Evolutionary conservation across 1,140 invertebrate species (phyloP), one percentile per base, ranked within the genome.

Genomic region (Whitmania pigra): DNA sequence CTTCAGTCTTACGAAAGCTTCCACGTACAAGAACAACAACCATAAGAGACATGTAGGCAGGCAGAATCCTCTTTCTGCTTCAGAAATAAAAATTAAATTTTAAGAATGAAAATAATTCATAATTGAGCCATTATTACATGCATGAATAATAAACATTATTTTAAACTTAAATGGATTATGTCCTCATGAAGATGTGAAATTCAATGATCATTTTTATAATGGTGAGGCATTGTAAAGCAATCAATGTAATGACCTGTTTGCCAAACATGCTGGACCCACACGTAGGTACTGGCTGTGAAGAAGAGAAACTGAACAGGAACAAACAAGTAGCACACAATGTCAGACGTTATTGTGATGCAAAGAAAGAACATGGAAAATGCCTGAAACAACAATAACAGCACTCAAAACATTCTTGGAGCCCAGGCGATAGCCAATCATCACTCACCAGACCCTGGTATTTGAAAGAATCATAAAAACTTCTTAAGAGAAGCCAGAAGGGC

Each of bases 251-350:
- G 84, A 93, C 93, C 93, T 88, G 93, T 94, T 83, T 96, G 92
- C 93, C 94, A 97, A 75, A 96, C 91, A 84, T 94, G 97, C 84
- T 98, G 94, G 77, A 97, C 91, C 94, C 94, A 97, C 73, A 98
- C 93, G 83, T 97, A 97, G 77, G 93, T 97, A 85, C 93, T 96
- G 75, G 95, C 94, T 76, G 91, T 90, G 84, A 98, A 97, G 83
- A 97, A 95, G 78, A 97, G 86, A 90, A 93, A 97, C 82, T 97
- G 92, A 76, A 97, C 89, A 74, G 96, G 96, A 86, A 99, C 96
- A 83, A 98, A 96, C 84, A 98, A 93, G 85, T 94, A 96, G 86
- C 94, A 98, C 83, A 98, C 90, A 87, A 98, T 91, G 85, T 99
- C 95, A 77, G 94, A 96, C 75, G 94, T 97, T 74, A 98, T 87